Evolutionary conservation across 2,888 invertebrate species (phyloP).

Genomic region (Protula sp.): DNA sequence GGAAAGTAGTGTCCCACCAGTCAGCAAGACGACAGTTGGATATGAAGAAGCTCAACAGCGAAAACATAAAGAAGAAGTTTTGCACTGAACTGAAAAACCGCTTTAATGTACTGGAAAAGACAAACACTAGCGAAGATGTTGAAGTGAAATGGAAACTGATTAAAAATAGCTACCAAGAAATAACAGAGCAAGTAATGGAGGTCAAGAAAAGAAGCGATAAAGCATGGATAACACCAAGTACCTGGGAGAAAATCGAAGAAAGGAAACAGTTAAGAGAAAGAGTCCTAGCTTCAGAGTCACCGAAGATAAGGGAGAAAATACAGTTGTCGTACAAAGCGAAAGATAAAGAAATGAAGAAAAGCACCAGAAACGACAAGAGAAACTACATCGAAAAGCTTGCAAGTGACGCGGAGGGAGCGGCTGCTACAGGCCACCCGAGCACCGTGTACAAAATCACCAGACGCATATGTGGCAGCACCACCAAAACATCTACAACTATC

Average conservation of each 20-base stretch:
- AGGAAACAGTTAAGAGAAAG: background rate
- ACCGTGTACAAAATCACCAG: background rate
- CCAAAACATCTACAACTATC: background rate
- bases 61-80: background rate
- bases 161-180: background rate
- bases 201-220: too few species aligned
- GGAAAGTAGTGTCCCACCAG: too few species aligned
- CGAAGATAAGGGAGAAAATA: background rate
- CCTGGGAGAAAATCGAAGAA: background rate
- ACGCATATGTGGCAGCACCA: background rate
- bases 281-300: background rate
- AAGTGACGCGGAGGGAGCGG: background rate
- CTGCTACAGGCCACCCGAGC: background rate
- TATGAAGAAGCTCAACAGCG: background rate
- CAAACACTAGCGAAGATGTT: background rate
- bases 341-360: background rate
- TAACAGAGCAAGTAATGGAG: too few species aligned
- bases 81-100: background rate
- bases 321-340: background rate
- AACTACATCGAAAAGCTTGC: background rate
- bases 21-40: background rate
- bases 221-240: background rate
- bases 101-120: background rate
- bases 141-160: background rate
- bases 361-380: background rate